These are phyloP conservation scores for Hypothenemus hampei DNA, from an alignment of 1,140 invertebrate species.

Conservation along the genomic window DNA sequence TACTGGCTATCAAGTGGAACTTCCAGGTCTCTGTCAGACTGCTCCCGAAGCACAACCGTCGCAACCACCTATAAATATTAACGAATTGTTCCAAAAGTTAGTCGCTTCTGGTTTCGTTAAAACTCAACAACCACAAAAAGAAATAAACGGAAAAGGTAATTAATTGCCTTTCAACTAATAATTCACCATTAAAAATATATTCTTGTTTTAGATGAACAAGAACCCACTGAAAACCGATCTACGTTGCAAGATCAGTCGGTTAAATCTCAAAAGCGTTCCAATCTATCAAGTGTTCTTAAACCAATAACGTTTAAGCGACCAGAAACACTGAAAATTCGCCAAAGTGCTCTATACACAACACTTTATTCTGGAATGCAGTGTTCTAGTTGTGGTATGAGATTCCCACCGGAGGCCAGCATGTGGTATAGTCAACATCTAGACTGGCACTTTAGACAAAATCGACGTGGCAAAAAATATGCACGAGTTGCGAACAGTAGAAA, in stretches of 20 bases:
- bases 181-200: no score
- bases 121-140: constrained; percentile 37
- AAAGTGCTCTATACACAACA: constrained; percentile 59
- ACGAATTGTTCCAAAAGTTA: constrained; percentile 76
- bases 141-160: no score
- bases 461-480: constrained; percentile 77
- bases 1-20: constrained; percentile 51
- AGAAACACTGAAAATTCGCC: constrained; percentile 70
- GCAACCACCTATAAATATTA: constrained; percentile 54
- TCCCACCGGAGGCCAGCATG: constrained; percentile 80
- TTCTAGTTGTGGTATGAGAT: constrained; percentile 87
- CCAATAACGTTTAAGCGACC: constrained; percentile 61
- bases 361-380: constrained; percentile 91
- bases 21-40: constrained; percentile 40
- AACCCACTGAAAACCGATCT: no score
- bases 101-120: constrained; percentile 79
- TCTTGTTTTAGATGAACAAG: no score
- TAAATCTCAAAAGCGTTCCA: constrained; percentile 26
- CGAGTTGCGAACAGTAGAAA: constrained; percentile 75
- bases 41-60: constrained; percentile 32
- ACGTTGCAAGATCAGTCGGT: constrained; percentile 2
- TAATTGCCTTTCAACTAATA: no score
- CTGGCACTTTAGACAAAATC: constrained; percentile 95
- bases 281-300: constrained; percentile 46
- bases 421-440: constrained; percentile 90